Evolutionary conservation across 2,113 vertebrate species (phyloP), one percentile per base, ranked within the genome.

Genomic region (Genyomyrus donnyi): DNA sequence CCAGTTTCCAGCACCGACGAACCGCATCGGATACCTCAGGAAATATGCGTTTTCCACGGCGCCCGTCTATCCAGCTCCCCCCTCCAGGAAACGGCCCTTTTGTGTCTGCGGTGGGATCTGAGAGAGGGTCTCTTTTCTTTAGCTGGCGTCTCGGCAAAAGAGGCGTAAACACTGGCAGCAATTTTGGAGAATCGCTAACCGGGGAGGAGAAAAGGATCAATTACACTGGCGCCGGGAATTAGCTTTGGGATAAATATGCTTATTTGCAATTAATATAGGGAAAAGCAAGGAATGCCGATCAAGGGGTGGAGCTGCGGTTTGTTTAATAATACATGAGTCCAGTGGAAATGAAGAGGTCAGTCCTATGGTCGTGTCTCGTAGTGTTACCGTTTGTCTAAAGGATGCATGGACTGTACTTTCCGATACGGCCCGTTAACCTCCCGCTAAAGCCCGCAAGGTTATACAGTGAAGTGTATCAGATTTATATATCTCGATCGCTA

Each of bases 221-320:
- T 17, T 46, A 49, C 89, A 24, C 17, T 50, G 85, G 86, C 62
- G 62, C 84, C 42, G 4, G 58, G 83, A 52, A 39, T 50, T 62
- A 17, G 80, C n/a, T 7, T 85, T 45, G 45, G 53, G n/a, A 88
- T 89, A 90, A 88, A 90, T 19, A 42, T 11, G 39, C n/a, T 88
- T 19, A 39, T 88, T 88, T 49, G 74, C 50, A 88, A 62, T 45
- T 49, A 39, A 39, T 42, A 62, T 15, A 46, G 39, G 45, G 21
- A 27, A 80, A 46, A 74, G 21, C 46, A 13, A 77, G 42, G 88
- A 84, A 91, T 91, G 66, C 17, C 17, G 90, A 91, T 90, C 56
- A 86, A 48, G 92, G 95, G 95, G 94, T 93, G 95, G 95, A 95
- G 94, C 93, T 93, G 93, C 93, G 93, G 91, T 90, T 93, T 87